Conservation (phyloP, 2,113 vertebrate species). For the Eupsittula cactorum region DNA sequence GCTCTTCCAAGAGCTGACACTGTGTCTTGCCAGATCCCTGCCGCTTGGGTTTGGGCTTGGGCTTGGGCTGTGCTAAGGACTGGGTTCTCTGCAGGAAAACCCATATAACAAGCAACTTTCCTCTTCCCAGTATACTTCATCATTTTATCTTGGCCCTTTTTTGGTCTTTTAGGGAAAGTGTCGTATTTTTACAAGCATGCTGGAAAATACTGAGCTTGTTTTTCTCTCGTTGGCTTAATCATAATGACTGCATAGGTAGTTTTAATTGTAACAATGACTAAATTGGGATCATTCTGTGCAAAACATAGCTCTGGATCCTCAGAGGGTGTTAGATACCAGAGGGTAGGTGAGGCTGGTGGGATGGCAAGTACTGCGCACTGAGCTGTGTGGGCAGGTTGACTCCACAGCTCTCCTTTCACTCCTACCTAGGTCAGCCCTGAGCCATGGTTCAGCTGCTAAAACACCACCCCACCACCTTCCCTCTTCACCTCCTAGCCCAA, state of each 20-base stretch:
- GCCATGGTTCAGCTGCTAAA: background rate
- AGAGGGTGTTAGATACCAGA: background rate
- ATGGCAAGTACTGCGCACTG: background rate
- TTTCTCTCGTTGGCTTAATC: background rate
- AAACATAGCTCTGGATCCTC: background rate
- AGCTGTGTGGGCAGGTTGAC: background rate
- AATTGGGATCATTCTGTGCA: background rate
- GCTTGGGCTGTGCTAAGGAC: background rate
- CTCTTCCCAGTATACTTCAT: background rate
- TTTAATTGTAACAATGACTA: background rate
- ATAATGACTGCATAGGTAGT: background rate
- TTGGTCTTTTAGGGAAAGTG: background rate
- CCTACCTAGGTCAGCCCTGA: background rate
- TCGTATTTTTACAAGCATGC: background rate
- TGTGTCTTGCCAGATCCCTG: background rate
- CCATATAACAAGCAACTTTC: accelerated
- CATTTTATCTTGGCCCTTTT: background rate
- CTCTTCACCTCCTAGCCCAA: background rate
- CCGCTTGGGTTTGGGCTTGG: no score
- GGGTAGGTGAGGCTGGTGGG: background rate
- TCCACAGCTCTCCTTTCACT: background rate
- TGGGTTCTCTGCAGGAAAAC: background rate
- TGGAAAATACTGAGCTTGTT: background rate
- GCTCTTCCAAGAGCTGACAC: background rate
- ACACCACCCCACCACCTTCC: background rate